Percentiles rank a stretch among this genome's conserved stretches.
phyloP scores from a whole-genome alignment of 2,113 vertebrate species.

The Camelus dromedarius region DNA sequence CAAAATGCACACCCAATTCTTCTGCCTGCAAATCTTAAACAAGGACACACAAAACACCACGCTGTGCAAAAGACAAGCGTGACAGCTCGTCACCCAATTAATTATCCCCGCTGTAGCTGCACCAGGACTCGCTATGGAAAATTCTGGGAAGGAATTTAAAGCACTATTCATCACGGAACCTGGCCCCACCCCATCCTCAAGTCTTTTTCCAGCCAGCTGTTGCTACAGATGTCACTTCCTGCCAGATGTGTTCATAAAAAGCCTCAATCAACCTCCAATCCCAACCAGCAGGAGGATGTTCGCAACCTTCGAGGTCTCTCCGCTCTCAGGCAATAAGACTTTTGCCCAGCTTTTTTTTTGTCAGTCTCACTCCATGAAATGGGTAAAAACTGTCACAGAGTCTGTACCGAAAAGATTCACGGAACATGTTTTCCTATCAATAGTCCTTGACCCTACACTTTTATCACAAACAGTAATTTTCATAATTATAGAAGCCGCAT shows the following conservation, averaged over 20 bases:
- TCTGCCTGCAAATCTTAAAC: not conserved
- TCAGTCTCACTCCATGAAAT: not conserved
- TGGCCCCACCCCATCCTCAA: conserved; percentile 6
- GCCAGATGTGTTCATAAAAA: conserved; percentile 67
- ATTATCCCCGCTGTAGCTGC: not conserved
- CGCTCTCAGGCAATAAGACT: no score
- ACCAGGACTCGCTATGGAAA: conserved; percentile 54
- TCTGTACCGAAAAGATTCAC: not conserved
- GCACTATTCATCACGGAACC: not conserved
- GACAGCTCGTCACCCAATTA: not conserved
- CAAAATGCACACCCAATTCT: not conserved
- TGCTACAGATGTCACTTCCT: conserved; percentile 74
- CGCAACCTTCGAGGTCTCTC: not conserved
- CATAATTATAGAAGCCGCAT: not conserved
- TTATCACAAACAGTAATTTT: not conserved
- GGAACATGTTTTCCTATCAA: not conserved
- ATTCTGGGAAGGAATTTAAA: conserved; percentile 48
- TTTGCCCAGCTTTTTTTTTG: not conserved
- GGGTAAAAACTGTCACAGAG: not conserved
- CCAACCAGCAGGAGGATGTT: not conserved
- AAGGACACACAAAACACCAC: not conserved
- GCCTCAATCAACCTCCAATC: conserved; percentile 19
- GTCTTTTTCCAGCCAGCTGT: conserved; percentile 65
- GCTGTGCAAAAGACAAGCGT: not conserved
- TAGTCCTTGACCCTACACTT: not conserved